These are phyloP conservation scores for Hirundo rustica DNA, from an alignment of 2,797 vertebrate genomes.

Conservation along the genomic window DNA sequence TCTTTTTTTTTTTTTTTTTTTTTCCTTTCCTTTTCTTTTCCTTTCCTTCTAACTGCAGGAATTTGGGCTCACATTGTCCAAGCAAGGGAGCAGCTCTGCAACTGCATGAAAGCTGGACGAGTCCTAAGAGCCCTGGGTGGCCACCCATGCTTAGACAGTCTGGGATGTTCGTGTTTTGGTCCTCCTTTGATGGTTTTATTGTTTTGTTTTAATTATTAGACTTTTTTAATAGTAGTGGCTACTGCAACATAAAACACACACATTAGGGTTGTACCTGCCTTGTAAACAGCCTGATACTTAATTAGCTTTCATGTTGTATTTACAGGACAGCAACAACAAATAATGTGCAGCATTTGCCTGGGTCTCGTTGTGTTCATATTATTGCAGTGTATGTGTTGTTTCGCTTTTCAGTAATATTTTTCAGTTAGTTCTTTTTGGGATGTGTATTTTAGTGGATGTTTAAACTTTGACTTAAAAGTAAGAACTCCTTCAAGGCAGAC, in stretches of 20 bases:
- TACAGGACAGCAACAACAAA: slow-evolving; percentile 35
- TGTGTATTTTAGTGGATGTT: slow-evolving; percentile 43
- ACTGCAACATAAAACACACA: not conserved
- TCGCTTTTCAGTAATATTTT: slow-evolving; percentile 42
- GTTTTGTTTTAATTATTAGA: slow-evolving; percentile 48
- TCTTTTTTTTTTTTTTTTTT: fast-evolving
- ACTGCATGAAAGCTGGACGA: not conserved
- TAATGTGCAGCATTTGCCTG: not conserved
- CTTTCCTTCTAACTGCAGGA: not conserved
- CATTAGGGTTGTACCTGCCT: not conserved
- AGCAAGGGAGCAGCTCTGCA: not conserved
- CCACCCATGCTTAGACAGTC: slow-evolving; percentile 18
- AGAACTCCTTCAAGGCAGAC: slow-evolving; percentile 44
- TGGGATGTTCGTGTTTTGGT: slow-evolving; percentile 1
- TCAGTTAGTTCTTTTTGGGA: slow-evolving; percentile 38
- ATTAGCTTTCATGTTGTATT: slow-evolving; percentile 24
- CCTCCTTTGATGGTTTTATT: slow-evolving; percentile 48
- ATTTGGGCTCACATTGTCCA: not conserved
- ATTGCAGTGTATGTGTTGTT: not conserved
- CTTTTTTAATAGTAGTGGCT: slow-evolving; percentile 45
- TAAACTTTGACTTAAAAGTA: slow-evolving; percentile 59
- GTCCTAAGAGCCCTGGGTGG: not conserved
- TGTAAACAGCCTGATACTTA: slow-evolving; percentile 34
- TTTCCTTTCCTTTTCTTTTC: not conserved
- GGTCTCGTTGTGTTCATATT: not conserved